A percentile compares a stretch with the other conserved stretches of the same genome.
Evolutionary conservation across 2,113 vertebrate species (phyloP).

Genomic region (Brachyistius frenatus): DNA sequence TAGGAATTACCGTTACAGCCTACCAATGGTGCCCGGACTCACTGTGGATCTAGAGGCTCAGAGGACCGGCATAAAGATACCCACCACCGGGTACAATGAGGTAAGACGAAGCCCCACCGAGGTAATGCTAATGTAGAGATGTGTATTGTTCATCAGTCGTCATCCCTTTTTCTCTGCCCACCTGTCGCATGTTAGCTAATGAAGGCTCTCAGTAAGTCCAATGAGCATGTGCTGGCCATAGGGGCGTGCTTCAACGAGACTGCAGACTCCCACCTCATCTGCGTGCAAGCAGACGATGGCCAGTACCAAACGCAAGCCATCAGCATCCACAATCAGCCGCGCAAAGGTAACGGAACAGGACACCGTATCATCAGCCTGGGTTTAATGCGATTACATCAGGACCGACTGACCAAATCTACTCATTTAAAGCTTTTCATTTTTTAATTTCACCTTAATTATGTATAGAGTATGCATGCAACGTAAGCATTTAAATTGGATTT

Average conservation of each 20-base stretch:
- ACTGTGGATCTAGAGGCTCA: conserved; percentile 97
- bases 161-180: neutral
- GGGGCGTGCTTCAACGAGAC: conserved; percentile 96
- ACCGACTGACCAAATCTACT: neutral
- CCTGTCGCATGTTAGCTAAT: conserved; percentile 86
- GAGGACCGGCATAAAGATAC: conserved; percentile 97
- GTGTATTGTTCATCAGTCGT: neutral
- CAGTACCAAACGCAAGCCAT: conserved; percentile 99
- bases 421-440: neutral
- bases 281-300: conserved; percentile 95
- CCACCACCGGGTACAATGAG: conserved; percentile 95
- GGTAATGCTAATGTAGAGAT: neutral
- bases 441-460: no score
- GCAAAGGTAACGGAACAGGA: conserved; percentile 86
- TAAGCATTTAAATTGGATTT: no score
- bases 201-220: conserved; percentile 98
- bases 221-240: conserved; percentile 95
- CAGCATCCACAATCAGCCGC: conserved; percentile 97
- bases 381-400: neutral
- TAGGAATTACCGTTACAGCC: conserved; percentile 97
- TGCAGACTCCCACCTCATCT: conserved; percentile 99
- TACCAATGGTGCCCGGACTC: conserved; percentile 94
- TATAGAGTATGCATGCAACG: no score
- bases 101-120: conserved; percentile 72
- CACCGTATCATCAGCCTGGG: neutral